These are phyloP conservation scores for Saccopteryx leptura DNA, from an alignment of 2,113 vertebrate species.

Conservation along the genomic window DNA sequence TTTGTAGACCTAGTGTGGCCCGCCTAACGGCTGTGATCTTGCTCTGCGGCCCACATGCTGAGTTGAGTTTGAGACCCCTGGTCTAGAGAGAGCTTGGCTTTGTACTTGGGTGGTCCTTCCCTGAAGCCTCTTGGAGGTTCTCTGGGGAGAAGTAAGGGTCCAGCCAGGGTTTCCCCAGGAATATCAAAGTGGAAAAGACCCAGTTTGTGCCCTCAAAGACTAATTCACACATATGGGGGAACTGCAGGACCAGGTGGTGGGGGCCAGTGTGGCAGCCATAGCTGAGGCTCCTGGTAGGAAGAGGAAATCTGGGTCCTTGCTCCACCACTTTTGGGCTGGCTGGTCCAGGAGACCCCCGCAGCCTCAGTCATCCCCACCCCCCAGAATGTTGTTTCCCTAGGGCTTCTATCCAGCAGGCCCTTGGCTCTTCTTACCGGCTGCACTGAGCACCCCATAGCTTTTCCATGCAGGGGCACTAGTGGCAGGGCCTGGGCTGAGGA, in stretches of 20 bases:
- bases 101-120: background rate
- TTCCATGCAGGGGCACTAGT: background rate
- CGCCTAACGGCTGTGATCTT: too few species aligned
- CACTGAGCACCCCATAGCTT: background rate
- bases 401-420: background rate
- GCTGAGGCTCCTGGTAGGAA: background rate
- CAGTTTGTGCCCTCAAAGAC: background rate
- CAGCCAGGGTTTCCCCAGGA: background rate
- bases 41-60: too few species aligned
- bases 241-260: background rate
- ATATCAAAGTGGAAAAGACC: background rate
- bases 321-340: background rate
- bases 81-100: background rate
- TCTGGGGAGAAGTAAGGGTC: background rate
- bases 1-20: too few species aligned
- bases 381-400: background rate
- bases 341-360: background rate
- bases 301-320: background rate
- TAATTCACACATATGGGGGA: background rate
- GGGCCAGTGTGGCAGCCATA: background rate
- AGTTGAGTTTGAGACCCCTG: too few species aligned
- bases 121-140: background rate
- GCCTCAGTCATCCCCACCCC: conserved; percentile 35
- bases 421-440: background rate
- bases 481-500: background rate